Evolutionary conservation across 2,888 invertebrate genomes (phyloP).

Genomic region (Drosophila kanekoi): DNA sequence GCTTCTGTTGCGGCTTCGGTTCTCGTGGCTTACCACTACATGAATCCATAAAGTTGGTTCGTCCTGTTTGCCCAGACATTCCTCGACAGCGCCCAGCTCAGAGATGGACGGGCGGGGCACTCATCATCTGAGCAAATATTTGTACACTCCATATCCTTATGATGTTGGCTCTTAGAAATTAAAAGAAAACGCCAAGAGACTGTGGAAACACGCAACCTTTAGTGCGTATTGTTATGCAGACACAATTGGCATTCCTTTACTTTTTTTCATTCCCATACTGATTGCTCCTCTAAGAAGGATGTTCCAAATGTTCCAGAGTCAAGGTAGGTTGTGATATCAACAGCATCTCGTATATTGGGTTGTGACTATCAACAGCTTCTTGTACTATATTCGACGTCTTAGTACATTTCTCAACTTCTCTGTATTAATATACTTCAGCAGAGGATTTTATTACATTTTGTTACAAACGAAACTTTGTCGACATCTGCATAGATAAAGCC

Average conservation of each 20-base stretch:
- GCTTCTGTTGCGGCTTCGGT: background rate
- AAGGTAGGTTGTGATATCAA: too few relatives aligned
- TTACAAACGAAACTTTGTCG: too few relatives aligned
- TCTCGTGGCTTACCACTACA: constrained; percentile 44
- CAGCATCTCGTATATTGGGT: too few relatives aligned
- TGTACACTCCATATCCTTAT: constrained; percentile 15
- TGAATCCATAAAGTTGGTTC: constrained; percentile 27
- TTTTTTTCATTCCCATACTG: background rate
- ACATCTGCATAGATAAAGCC: too few relatives aligned
- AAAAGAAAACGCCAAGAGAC: background rate
- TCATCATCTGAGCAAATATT: constrained; percentile 66
- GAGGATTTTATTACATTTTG: too few relatives aligned
- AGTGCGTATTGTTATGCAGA: background rate
- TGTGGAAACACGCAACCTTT: background rate
- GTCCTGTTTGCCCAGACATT: constrained; percentile 60
- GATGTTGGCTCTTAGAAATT: constrained; percentile 7
- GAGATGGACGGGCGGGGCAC: constrained; percentile 7
- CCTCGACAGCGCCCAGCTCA: constrained; percentile 2
- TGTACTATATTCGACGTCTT: too few relatives aligned
- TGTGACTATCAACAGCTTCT: too few relatives aligned
- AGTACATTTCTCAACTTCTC: too few relatives aligned
- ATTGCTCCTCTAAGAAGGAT: too few relatives aligned
- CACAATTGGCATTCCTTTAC: background rate
- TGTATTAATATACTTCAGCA: too few relatives aligned
- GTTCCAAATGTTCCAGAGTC: too few relatives aligned